Conservation (phyloP, 1,140 invertebrate genomes). For the Belonocnema kinseyi region DNA sequence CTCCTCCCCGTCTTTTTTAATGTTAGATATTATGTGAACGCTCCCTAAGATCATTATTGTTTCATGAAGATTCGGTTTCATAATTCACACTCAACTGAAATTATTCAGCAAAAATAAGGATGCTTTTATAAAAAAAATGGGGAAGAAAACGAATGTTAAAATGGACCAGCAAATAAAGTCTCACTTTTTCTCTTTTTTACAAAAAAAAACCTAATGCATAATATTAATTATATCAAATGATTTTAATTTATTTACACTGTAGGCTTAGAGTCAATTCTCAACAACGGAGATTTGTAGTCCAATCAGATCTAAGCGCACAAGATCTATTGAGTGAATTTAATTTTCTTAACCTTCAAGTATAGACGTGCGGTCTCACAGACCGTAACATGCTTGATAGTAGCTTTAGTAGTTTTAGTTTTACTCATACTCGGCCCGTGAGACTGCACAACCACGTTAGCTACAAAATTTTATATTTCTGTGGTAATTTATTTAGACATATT, state of each 20-base stretch:
- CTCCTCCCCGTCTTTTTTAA: no score
- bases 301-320: conserved; percentile 7
- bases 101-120: not conserved
- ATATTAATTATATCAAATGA: not conserved
- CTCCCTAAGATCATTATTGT: no score
- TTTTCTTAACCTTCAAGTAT: not conserved
- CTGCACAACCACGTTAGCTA: no score
- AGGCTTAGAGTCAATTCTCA: conserved; percentile 8
- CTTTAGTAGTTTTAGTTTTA: no score
- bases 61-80: no score
- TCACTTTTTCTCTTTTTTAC: not conserved
- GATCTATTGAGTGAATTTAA: conserved; percentile 51
- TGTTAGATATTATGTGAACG: no score
- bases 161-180: conserved; percentile 2
- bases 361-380: no score
- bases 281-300: not conserved
- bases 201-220: not conserved
- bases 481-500: no score
- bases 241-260: not conserved
- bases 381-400: no score
- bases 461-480: no score
- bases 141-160: not conserved
- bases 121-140: not conserved
- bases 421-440: no score
- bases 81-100: no score